These are phyloP conservation scores for Butastur rufipennis DNA, from an alignment of 2,113 vertebrate genomes.

Conservation along the genomic window DNA sequence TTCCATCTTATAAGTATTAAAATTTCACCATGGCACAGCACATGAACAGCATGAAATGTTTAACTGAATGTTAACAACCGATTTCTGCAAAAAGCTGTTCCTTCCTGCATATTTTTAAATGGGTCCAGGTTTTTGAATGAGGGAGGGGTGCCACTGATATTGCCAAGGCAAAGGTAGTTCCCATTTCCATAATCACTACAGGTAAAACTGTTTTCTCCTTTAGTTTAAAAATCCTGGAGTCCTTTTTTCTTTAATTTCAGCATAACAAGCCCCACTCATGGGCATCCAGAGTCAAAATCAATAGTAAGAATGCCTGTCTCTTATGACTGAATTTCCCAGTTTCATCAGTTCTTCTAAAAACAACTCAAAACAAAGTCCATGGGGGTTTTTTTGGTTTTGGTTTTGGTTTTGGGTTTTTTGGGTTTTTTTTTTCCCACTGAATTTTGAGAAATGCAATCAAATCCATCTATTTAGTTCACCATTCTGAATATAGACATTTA, in stretches of 20 bases:
- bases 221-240: neutral
- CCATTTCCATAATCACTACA: neutral
- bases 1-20: neutral
- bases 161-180: neutral
- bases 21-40: neutral
- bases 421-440: neutral
- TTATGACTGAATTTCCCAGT: neutral
- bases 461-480: neutral
- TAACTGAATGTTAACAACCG: neutral
- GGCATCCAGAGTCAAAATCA: neutral
- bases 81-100: neutral
- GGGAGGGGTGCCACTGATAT: neutral
- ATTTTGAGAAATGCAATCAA: neutral
- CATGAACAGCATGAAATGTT: neutral
- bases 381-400: no score
- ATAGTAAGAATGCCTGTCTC: neutral
- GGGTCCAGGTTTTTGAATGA: neutral
- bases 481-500: neutral
- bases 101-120: neutral
- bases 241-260: neutral
- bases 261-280: neutral
- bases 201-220: neutral
- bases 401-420: no score
- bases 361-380: neutral
- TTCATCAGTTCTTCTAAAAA: neutral